Evolutionary conservation across 2,888 invertebrate species (phyloP).

Genomic region (Sinelater perroti): DNA sequence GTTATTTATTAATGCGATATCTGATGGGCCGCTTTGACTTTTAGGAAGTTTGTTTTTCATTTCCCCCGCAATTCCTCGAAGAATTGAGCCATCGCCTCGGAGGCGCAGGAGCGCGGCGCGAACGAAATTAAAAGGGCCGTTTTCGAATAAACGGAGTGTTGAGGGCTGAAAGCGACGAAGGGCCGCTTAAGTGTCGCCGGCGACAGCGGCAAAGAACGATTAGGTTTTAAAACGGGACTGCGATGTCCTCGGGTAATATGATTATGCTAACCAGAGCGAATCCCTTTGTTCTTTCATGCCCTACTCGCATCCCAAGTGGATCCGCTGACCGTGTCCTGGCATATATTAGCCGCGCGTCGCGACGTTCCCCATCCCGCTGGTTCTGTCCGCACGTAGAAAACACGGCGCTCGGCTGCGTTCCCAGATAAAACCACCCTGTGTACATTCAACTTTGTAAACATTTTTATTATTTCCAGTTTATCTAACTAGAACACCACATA

Average conservation of each 20-base stretch:
- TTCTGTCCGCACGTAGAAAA: constrained; percentile 37
- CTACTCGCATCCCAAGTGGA: constrained; percentile 35
- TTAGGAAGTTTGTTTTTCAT: constrained; percentile 20
- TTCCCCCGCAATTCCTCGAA: constrained; percentile 20
- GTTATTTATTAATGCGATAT: constrained; percentile 27
- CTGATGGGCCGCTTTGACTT: constrained; percentile 22
- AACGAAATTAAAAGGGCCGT: constrained; percentile 9
- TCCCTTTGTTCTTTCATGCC: constrained; percentile 43
- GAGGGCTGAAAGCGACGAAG: constrained; percentile 10
- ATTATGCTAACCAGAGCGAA: constrained; percentile 44
- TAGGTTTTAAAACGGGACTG: constrained; percentile 35
- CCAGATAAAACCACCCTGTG: constrained; percentile 35
- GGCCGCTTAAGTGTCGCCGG: constrained; percentile 16
- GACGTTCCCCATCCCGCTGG: constrained; percentile 28
- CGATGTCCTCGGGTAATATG: constrained; percentile 39
- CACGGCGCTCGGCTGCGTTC: constrained; percentile 34
- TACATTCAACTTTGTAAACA: constrained; percentile 25
- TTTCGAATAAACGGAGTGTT: constrained; percentile 17
- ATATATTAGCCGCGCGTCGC: constrained; percentile 43
- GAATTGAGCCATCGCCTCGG: constrained; percentile 9
- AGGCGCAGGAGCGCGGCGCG: too few relatives aligned
- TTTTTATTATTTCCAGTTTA: constrained; percentile 25
- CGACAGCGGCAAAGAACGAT: constrained; percentile 31
- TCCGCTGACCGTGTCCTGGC: constrained; percentile 45
- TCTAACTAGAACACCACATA: constrained; percentile 14